phyloP scores from a whole-genome alignment of 2,113 vertebrate genomes.

The Butorides virescens region DNA sequence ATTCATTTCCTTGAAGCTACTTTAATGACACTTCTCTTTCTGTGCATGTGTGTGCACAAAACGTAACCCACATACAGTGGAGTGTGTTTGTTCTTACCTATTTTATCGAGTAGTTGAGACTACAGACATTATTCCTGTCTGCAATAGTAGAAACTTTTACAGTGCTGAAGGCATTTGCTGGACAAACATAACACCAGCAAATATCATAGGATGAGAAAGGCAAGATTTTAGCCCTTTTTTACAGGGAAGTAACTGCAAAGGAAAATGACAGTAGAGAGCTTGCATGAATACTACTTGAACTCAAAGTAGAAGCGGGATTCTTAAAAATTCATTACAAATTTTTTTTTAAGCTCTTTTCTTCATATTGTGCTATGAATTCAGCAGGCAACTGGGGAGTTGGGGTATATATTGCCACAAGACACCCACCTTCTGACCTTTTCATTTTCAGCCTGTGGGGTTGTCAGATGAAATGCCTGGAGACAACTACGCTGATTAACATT shows the following conservation, averaged over 20 bases:
- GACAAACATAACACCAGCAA: neutral
- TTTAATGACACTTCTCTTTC: neutral
- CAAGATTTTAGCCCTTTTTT: neutral
- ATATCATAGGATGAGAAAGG: neutral
- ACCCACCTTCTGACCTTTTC: neutral
- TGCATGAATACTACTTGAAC: neutral
- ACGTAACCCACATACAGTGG: neutral
- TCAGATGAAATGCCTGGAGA: neutral
- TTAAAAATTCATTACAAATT: neutral
- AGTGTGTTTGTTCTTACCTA: neutral
- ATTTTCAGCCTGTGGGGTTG: neutral
- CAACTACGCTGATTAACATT: fast-evolving
- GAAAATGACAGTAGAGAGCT: neutral
- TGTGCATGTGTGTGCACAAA: neutral
- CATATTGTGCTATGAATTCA: neutral
- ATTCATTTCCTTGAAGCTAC: constrained; percentile 26
- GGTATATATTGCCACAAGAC: neutral
- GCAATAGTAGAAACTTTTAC: neutral
- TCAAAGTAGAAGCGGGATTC: neutral
- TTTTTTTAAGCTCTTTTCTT: neutral
- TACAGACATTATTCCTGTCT: neutral
- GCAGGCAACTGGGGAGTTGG: neutral
- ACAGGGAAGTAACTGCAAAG: neutral
- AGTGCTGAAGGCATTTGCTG: neutral
- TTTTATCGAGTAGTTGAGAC: neutral